Conservation (phyloP, 1,140 invertebrate genomes). For the Danaus melanippus region DNA sequence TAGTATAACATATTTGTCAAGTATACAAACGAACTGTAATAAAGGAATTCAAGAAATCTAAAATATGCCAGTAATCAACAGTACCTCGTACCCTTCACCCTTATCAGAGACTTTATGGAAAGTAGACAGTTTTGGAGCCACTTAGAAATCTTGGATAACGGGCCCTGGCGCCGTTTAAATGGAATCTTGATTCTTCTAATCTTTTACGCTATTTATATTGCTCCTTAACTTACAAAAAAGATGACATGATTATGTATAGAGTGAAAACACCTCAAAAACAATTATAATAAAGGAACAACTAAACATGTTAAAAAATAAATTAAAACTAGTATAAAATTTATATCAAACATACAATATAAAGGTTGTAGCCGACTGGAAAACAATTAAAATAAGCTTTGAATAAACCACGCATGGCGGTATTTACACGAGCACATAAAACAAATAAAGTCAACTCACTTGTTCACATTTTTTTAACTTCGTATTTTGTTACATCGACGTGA, state of each 20-base stretch:
- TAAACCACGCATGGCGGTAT: constrained; percentile 1
- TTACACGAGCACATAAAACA: constrained; percentile 7
- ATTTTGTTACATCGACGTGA: constrained; percentile 4
- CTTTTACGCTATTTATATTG: constrained; percentile 20
- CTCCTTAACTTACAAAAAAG: constrained; percentile 9
- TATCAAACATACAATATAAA: no score
- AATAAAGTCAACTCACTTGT: constrained; percentile 9
- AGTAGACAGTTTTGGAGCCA: constrained; percentile 38
- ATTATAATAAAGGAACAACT: constrained; percentile 6
- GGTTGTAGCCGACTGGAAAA: no score
- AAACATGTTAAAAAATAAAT: neutral
- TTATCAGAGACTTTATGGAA: constrained; percentile 48
- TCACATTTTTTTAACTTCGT: constrained; percentile 11
- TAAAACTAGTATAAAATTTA: no score
- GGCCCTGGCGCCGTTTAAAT: constrained; percentile 23
- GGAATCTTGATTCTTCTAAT: constrained; percentile 16
- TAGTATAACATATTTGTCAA: no score
- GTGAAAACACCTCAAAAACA: constrained; percentile 6
- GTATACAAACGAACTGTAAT: no score
- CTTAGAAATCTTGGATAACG: constrained; percentile 32
- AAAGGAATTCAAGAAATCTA: constrained; percentile 28
- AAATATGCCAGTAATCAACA: constrained; percentile 30
- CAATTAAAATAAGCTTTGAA: neutral
- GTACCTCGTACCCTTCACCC: constrained; percentile 30
- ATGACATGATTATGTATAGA: no score